These are phyloP conservation scores for Drosophila atripex DNA, from an alignment of 2,888 invertebrate genomes.

Conservation along the genomic window DNA sequence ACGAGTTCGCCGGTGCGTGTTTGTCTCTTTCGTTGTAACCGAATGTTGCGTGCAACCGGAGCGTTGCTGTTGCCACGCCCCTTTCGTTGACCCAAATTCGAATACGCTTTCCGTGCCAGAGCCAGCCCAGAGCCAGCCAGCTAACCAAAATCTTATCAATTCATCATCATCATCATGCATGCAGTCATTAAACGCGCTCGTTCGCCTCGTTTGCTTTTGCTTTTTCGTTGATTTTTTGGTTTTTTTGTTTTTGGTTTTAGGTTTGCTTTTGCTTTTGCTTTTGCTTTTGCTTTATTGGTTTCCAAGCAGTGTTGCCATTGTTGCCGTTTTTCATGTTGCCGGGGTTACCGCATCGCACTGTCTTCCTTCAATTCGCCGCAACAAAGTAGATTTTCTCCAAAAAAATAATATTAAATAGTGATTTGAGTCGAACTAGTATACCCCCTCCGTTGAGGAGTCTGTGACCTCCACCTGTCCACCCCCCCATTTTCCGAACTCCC, in stretches of 20 bases:
- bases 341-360: conserved; percentile 34
- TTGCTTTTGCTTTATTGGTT: conserved; percentile 8
- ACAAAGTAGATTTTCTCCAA: neutral
- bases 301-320: conserved; percentile 16
- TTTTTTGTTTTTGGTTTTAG: neutral
- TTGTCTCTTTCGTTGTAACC: neutral
- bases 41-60: conserved; percentile 28
- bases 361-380: conserved; percentile 22
- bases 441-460: no score
- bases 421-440: no score
- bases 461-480: no score
- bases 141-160: conserved; percentile 65
- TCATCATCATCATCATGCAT: conserved; percentile 75
- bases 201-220: conserved; percentile 25
- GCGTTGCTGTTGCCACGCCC: conserved; percentile 55
- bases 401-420: neutral
- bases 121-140: conserved; percentile 33
- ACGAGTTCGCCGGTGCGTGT: conserved; percentile 10
- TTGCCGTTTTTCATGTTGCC: conserved; percentile 20
- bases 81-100: conserved; percentile 63
- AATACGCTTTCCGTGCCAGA: conserved; percentile 46
- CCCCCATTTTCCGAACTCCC: no score
- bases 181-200: conserved; percentile 64
- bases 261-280: neutral
- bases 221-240: conserved; percentile 10